Evolutionary conservation across 2,888 invertebrate species (phyloP).

Genomic region (Drosophila suboccidentalis): DNA sequence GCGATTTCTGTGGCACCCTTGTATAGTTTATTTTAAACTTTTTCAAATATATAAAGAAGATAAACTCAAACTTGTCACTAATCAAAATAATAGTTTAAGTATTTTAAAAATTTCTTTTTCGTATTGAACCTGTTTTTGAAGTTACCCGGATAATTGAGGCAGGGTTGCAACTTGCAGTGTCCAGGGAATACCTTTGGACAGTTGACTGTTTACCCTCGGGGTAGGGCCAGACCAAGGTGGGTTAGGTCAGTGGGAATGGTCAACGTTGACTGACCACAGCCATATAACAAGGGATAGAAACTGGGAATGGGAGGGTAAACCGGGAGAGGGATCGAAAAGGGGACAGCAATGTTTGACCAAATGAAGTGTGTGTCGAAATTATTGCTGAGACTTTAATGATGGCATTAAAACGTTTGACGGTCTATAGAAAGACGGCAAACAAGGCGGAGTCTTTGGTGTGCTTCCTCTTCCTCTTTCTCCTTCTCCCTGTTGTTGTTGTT

Average conservation of each 20-base stretch:
- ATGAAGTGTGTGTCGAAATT: constrained; percentile 58
- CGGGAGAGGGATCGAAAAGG: background rate
- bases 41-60: background rate
- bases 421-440: constrained; percentile 2
- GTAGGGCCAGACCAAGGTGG: constrained; percentile 35
- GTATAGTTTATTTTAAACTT: background rate
- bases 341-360: constrained; percentile 22
- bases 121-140: constrained; percentile 25
- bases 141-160: background rate
- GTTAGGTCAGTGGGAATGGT: constrained; percentile 44
- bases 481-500: constrained; percentile 15
- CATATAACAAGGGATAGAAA: background rate
- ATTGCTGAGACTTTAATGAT: constrained; percentile 53
- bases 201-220: constrained; percentile 21
- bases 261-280: constrained; percentile 19
- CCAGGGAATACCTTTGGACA: constrained; percentile 17
- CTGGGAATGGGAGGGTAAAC: background rate
- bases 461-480: background rate
- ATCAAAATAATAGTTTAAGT: too few species aligned
- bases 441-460: constrained; percentile 23
- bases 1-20: too few species aligned
- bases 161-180: constrained; percentile 23
- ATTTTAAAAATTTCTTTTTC: background rate
- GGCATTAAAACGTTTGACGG: constrained; percentile 51
- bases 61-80: background rate